Evolutionary conservation across 2,888 invertebrate species (phyloP).

Genomic region (Danaus chrysippus): DNA sequence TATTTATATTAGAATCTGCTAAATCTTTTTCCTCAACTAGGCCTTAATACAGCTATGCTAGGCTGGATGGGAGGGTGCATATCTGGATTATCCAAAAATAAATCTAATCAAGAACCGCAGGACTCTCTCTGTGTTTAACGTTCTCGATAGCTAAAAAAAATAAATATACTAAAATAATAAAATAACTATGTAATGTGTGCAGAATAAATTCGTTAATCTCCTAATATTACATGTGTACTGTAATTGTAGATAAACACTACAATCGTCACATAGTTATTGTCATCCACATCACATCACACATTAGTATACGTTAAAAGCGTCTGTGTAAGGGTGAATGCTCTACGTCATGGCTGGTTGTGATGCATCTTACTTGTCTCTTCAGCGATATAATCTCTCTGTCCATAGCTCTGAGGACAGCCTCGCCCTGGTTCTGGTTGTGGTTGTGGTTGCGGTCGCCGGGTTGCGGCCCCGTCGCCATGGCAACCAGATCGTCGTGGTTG

Average conservation of each 20-base stretch:
- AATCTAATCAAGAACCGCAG: conserved; percentile 43
- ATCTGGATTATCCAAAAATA: conserved; percentile 76
- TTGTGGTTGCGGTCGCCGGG: conserved; percentile 76
- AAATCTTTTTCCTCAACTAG: conserved; percentile 14
- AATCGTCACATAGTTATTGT: conserved; percentile 18
- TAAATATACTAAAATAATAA: conserved; percentile 35
- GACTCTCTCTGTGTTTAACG: conserved; percentile 40
- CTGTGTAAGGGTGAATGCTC: conserved; percentile 61
- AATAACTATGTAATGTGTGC: conserved; percentile 61
- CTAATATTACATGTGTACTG: conserved; percentile 25
- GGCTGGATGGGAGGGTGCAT: conserved; percentile 46
- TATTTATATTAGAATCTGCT: neutral
- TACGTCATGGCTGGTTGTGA: conserved; percentile 51
- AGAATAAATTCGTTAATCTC: conserved; percentile 57
- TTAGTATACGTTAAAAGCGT: conserved; percentile 12
- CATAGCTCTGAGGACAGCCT: conserved; percentile 92
- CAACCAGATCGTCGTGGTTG: conserved; percentile 97
- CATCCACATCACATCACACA: conserved; percentile 58
- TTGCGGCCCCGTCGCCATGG: conserved; percentile 89
- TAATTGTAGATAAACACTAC: conserved; percentile 24
- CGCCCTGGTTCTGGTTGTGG: conserved; percentile 82
- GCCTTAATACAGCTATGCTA: conserved; percentile 18
- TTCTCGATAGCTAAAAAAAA: conserved; percentile 36
- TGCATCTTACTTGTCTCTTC: conserved; percentile 94
- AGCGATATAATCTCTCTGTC: conserved; percentile 96